phyloP scores from a whole-genome alignment of 92 coral and sea anemone genomes.

The Epizoanthus scotinus region DNA sequence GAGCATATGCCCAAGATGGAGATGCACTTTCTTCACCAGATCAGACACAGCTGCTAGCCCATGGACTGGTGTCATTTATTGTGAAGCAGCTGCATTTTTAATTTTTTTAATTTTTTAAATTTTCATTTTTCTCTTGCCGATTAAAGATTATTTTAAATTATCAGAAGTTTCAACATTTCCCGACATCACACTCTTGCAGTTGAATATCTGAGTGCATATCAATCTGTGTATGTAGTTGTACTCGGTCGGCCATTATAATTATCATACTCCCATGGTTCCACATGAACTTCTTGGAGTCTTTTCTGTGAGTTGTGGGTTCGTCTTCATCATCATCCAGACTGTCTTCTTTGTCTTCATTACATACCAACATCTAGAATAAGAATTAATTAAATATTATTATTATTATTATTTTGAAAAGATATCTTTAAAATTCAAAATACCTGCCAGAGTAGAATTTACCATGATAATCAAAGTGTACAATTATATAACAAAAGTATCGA shows the following conservation, averaged over 20 bases:
- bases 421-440: background rate
- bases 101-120: too few species aligned
- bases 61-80: too few species aligned
- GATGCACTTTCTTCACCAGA: too few species aligned
- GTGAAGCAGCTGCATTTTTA: too few species aligned
- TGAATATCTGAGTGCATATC: background rate
- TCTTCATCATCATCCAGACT: slow-evolving; percentile 76
- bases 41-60: too few species aligned
- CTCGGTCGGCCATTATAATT: background rate
- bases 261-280: slow-evolving; percentile 96
- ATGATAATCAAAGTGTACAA: background rate
- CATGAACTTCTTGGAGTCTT: slow-evolving; percentile 86
- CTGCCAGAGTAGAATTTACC: too few species aligned
- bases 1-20: too few species aligned
- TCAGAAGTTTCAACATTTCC: too few species aligned
- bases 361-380: slow-evolving; percentile 71
- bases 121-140: too few species aligned
- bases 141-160: too few species aligned
- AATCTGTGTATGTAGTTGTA: background rate
- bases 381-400: too few species aligned
- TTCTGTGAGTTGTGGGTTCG: slow-evolving; percentile 75
- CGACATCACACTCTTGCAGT: background rate
- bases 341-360: slow-evolving; percentile 79
- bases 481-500: background rate
- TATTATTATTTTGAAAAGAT: too few species aligned